phyloP scores from a whole-genome alignment of 1,140 invertebrate genomes.

The Dufourea novaeangliae region DNA sequence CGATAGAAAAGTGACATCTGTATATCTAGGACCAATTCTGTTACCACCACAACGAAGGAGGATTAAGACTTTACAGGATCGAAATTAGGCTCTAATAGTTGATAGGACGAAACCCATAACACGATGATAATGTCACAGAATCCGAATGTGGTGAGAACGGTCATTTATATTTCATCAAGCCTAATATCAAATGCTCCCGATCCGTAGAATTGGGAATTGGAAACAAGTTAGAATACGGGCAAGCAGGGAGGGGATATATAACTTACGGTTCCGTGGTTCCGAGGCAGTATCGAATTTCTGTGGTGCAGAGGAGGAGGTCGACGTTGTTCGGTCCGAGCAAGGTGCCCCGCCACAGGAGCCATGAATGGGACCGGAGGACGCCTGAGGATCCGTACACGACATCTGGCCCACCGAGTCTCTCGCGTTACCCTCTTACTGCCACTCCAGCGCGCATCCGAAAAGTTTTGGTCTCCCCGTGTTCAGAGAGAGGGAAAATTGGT shows the following conservation, averaged over 20 bases:
- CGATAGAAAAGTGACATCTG: too few species aligned
- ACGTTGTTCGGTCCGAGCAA: slow-evolving; percentile 68
- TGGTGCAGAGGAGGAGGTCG: slow-evolving; percentile 70
- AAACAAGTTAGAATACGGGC: slow-evolving; percentile 47
- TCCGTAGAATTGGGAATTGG: slow-evolving; percentile 54
- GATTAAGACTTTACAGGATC: too few species aligned
- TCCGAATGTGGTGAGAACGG: too few species aligned
- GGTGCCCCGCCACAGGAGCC: slow-evolving; percentile 62
- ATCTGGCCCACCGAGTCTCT: slow-evolving; percentile 66
- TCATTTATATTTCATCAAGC: too few species aligned
- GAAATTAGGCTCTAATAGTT: too few species aligned
- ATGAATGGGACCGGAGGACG: slow-evolving; percentile 69
- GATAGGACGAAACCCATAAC: too few species aligned
- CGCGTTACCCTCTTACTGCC: slow-evolving; percentile 53
- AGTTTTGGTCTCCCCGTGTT: neutral
- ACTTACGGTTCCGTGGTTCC: slow-evolving; percentile 39
- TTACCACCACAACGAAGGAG: too few species aligned
- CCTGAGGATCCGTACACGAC: slow-evolving; percentile 70
- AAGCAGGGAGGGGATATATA: slow-evolving; percentile 50
- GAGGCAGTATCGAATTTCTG: slow-evolving; percentile 72
- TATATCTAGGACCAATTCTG: too few species aligned
- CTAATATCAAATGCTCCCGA: too few species aligned
- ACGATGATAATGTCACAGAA: too few species aligned
- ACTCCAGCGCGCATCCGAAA: slow-evolving; percentile 23
- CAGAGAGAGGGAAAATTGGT: neutral